These are phyloP conservation scores for Dryomyza anilis DNA, from an alignment of 2,888 invertebrate species.

Conservation along the genomic window DNA sequence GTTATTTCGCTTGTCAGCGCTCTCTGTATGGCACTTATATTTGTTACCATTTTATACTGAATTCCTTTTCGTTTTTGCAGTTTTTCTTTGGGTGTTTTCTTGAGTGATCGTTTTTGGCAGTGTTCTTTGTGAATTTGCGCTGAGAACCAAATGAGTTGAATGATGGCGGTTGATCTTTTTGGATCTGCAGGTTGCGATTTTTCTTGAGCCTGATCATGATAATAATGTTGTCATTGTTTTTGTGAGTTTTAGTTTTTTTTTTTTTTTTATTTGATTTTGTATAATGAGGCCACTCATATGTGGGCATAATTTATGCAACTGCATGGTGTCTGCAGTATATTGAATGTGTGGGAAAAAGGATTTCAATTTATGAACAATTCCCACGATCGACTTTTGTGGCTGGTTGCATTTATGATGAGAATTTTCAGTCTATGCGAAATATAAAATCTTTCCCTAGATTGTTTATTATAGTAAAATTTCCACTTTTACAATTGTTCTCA, in stretches of 20 bases:
- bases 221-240: slow-evolving; percentile 1
- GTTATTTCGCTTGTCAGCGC: slow-evolving; percentile 16
- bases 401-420: not conserved
- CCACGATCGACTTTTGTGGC: not conserved
- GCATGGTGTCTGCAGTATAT: not conserved
- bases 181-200: slow-evolving; percentile 7
- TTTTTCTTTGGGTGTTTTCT: slow-evolving; percentile 21
- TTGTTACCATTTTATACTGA: slow-evolving; percentile 4
- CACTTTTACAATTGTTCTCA: too few species aligned
- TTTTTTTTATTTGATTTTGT: not conserved
- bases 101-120: slow-evolving; percentile 49
- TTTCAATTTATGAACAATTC: slow-evolving; percentile 5
- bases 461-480: too few species aligned
- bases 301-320: not conserved
- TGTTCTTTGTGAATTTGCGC: not conserved
- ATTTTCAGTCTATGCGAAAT: not conserved
- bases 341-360: not conserved
- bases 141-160: slow-evolving; percentile 17
- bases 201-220: not conserved
- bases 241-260: not conserved
- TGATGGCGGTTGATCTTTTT: slow-evolving; percentile 5
- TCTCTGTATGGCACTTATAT: slow-evolving; percentile 10
- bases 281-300: slow-evolving; percentile 8
- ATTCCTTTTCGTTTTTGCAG: slow-evolving; percentile 5
- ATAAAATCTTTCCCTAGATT: too few species aligned